Evolutionary conservation across 2,113 vertebrate species (phyloP), one percentile per base, ranked within the genome.

Genomic region (Ceyx cyanopectus): DNA sequence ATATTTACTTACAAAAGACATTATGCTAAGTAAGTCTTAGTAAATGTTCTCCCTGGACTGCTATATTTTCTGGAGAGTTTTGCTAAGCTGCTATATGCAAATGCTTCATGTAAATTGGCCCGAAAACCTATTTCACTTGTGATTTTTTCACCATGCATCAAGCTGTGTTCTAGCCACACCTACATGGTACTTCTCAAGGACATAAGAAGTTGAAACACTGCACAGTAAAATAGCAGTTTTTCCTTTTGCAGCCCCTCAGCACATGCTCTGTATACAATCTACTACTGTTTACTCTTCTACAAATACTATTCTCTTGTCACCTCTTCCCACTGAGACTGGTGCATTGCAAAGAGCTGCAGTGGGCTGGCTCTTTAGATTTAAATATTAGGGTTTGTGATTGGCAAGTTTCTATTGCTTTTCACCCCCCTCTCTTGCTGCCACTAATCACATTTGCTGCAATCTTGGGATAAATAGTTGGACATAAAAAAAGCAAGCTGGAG

Each of bases 1-100:
- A 85, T 93, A 90, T 93, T 96, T 96, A 95, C 94, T 96, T 96
- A 90, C 53, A 83, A 60, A 90, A 93, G 83, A 24, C 40, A 45
- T 96, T 91, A 96, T 92, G 92, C 79, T 95, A 87, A 94, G 69
- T 90, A 90, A 93, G 61, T 85, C 90, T 87, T 66, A 30, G 88
- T 93, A 85, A 94, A 84, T 72, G 61, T 91, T 94, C 94, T 93
- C 92, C 37, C 84, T 62, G 75, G 67, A 66, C 92, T 81, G 88
- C 70, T 82, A 0, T 89, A 46, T 85, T 79, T 95, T 92, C 86
- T 73, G 41, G 50, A 82, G 92, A 85, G 66, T 77, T 94, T 91
- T 93, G 32, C 88, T 90, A 81, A 88, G 73, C 83, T 83, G 68
- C 85, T 86, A 0, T 22, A 67, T 87, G 57, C 9, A 22, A 94